Conservation (phyloP, 2,888 invertebrate species). For the Omphaloscelis lunosa region DNA sequence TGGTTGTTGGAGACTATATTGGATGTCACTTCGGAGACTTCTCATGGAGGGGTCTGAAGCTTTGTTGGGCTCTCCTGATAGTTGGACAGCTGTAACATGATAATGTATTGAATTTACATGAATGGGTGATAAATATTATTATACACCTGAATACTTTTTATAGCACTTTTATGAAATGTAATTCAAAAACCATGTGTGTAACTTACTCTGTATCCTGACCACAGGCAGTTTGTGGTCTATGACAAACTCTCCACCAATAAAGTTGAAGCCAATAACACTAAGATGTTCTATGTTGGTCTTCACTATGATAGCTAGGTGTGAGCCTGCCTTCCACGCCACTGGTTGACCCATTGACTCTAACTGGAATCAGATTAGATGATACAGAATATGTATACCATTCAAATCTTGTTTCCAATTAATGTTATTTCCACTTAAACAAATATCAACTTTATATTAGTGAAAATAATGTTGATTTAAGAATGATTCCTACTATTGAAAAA, state of each 20-base stretch:
- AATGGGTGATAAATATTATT: no score
- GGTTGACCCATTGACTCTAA: conserved; percentile 95
- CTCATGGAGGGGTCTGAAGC: conserved; percentile 87
- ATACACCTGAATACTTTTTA: background rate
- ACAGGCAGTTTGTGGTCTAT: conserved; percentile 95
- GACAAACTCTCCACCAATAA: conserved; percentile 93
- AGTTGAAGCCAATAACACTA: conserved; percentile 93
- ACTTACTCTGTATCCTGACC: conserved; percentile 94
- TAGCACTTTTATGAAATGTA: background rate
- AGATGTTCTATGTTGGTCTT: conserved; percentile 95
- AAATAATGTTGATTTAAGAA: background rate
- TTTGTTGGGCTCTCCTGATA: conserved; percentile 87
- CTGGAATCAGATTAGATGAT: conserved; percentile 80
- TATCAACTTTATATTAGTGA: background rate
- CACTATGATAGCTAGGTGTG: conserved; percentile 93
- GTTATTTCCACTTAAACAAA: background rate
- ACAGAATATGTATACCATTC: background rate
- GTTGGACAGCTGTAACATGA: conserved; percentile 81
- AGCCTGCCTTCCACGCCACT: conserved; percentile 95
- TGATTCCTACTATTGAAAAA: background rate
- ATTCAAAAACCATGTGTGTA: background rate
- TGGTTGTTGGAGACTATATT: conserved; percentile 79
- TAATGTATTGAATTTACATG: background rate
- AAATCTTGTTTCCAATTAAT: background rate
- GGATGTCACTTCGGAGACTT: conserved; percentile 84